phyloP scores from a whole-genome alignment of 35 echinoderm and acorn worm genomes.

The Strongylocentrotus purpuratus region DNA sequence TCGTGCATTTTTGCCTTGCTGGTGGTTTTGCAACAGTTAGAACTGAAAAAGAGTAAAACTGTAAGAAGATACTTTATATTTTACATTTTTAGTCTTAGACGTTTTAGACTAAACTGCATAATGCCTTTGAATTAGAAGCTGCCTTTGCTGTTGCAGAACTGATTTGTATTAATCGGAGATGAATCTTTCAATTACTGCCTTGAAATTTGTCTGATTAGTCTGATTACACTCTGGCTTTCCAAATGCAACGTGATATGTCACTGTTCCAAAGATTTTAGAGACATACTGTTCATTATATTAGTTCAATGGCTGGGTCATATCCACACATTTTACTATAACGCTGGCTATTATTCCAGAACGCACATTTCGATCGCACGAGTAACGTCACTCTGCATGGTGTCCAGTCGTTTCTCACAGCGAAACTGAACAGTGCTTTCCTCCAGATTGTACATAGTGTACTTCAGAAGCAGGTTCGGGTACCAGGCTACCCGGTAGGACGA shows the following conservation, averaged over 20 bases:
- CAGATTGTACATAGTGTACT: no score
- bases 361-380: neutral
- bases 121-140: neutral
- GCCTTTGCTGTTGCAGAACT: neutral
- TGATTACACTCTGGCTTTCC: neutral
- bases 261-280: no score
- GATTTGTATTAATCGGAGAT: neutral
- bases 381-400: neutral
- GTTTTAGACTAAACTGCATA: neutral
- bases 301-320: neutral
- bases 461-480: no score
- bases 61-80: neutral
- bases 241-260: no score
- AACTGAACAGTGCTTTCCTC: no score
- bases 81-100: neutral
- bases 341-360: neutral
- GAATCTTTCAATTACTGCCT: neutral
- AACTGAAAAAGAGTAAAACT: neutral
- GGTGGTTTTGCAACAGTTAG: neutral
- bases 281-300: neutral
- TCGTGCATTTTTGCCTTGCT: neutral
- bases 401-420: neutral
- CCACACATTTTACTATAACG: no score
- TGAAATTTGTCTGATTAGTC: neutral
- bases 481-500: no score